Conservation (phyloP, 2,797 vertebrate species). For the Squalus acanthias region DNA sequence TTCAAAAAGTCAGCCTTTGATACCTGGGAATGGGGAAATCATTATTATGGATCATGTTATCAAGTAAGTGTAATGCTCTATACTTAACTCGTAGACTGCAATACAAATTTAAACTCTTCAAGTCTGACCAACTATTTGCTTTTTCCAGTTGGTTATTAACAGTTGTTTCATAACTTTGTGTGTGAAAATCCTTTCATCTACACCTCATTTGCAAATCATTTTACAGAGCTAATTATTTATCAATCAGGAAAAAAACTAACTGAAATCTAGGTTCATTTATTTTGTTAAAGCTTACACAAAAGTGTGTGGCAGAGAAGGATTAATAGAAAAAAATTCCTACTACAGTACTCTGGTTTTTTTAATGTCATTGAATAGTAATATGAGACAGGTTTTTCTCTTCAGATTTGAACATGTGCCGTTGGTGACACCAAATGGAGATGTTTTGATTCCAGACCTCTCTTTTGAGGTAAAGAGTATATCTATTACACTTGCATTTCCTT, state of each 20-base stretch:
- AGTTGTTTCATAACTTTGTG: not conserved
- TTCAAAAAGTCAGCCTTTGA: conserved; percentile 55
- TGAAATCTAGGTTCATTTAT: not conserved
- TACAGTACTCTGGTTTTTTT: not conserved
- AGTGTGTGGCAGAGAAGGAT: not conserved
- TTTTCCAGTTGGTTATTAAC: not conserved
- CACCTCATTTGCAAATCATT: not conserved
- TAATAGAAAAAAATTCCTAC: not conserved
- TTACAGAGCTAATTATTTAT: not conserved
- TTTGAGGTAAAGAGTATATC: conserved; percentile 73
- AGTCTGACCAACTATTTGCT: not conserved
- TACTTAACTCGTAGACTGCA: not conserved
- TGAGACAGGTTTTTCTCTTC: conserved; percentile 42
- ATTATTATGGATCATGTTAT: conserved; percentile 83
- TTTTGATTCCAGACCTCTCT: conserved; percentile 82
- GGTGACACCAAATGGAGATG: conserved; percentile 90
- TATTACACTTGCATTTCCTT: not conserved
- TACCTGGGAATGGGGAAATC: conserved; percentile 81
- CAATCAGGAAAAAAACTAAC: too few species aligned
- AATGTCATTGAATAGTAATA: not conserved
- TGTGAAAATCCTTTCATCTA: not conserved
- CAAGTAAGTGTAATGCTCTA: conserved; percentile 64
- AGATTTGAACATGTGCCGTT: conserved; percentile 91
- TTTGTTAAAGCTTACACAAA: not conserved
- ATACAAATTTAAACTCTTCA: not conserved